Percentiles rank a stretch among this genome's conserved stretches.
Conservation (phyloP, 1,140 invertebrate species). For the Thalassaphorura encarpata region DNA sequence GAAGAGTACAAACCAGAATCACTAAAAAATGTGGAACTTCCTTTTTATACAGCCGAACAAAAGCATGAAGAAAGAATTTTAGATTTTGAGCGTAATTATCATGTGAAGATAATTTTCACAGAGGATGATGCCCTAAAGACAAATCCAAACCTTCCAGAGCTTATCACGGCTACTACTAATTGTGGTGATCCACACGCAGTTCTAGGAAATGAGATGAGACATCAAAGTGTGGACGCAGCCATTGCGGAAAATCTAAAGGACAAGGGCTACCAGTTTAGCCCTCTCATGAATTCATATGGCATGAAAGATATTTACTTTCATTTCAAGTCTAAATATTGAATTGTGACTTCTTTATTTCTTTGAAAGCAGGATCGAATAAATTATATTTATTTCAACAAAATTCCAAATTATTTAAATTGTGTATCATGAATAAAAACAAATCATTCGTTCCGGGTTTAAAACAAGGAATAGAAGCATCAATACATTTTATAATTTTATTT, state of each 20-base stretch:
- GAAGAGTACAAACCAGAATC: background rate
- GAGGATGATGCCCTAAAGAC: conserved; percentile 3
- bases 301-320: no score
- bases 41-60: conserved; percentile 5
- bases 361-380: no score
- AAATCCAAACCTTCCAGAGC: conserved; percentile 4
- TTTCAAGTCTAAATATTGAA: background rate
- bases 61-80: background rate
- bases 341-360: no score
- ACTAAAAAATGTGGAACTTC: conserved; percentile 15
- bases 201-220: conserved; percentile 19
- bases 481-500: no score
- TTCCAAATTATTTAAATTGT: no score
- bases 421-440: no score
- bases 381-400: no score
- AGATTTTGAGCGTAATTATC: background rate
- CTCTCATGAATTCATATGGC: conserved; percentile 9
- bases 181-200: conserved; percentile 16
- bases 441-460: no score
- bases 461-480: no score
- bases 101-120: background rate
- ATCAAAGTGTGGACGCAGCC: conserved; percentile 7
- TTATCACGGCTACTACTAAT: conserved; percentile 10
- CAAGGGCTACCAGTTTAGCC: conserved; percentile 16
- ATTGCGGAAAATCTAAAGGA: conserved; percentile 13